Evolutionary conservation across 2,888 invertebrate genomes (phyloP), one percentile per base, ranked within the genome.

Genomic region (Ellobium chinense): DNA sequence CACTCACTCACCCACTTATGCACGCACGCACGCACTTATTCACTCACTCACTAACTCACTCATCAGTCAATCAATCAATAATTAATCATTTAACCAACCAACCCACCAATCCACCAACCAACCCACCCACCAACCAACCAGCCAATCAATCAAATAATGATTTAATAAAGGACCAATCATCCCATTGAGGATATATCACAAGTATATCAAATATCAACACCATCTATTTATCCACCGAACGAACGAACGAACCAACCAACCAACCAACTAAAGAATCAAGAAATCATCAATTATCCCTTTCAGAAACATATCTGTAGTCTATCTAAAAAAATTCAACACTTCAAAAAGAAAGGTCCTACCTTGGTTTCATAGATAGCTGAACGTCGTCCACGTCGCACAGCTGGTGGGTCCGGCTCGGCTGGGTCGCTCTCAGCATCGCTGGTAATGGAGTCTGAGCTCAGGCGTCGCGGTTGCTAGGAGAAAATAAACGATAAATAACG

Each of bases 351-450:
- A 34, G 9, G 2, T 70, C 85, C 69, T 84, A 91, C 91, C 89
- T 91, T 91, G 3, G 91, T 89, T 78, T 91, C 91, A 73, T 89
- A 90, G 65, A 91, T 91, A 37, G 91, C 91, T 39, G 90, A 83
- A 66, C 91, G 81, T n/a, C 91, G 85, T 12, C 91, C 91, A 65
- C 91, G 81, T 58, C 91, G 84, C 21, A 89, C 88, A 7, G 90
- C 84, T 7, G 89, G 89, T 0, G 90, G 90, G 2, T 89, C 88
- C 0, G 88, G 89, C 82, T 91, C 91, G 69, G 90, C 90, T 54
- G 87, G 88, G 31, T 91, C 91, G 31, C 82, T 81, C 34, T 91
- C 91, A 5, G 91, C 91, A 14, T 89, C 90, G 77, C 90, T 90
- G 34, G 88, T 89, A 21, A 91, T 80, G 62, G 91, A 90, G 1